Conservation (phyloP, 1,140 invertebrate genomes). For the Trichonephila inaurata region DNA sequence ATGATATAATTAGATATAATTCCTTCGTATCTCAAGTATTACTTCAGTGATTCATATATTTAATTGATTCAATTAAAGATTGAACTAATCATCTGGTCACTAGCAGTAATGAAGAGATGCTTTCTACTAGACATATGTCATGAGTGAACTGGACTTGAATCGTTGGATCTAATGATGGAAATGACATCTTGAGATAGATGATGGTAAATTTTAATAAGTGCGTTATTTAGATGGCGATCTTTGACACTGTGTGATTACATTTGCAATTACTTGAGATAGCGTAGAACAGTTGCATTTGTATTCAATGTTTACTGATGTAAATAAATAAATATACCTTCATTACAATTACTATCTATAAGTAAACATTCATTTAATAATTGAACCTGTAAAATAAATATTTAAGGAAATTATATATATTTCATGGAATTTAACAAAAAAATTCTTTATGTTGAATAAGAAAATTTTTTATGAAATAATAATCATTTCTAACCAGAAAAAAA, state of each 20-base stretch:
- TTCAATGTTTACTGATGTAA: too few relatives aligned
- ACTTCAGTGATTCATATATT: neutral
- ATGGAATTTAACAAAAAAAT: too few relatives aligned
- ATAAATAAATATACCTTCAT: too few relatives aligned
- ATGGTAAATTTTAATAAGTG: constrained; percentile 48
- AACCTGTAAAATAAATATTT: too few relatives aligned
- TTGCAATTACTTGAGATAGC: neutral
- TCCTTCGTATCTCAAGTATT: neutral
- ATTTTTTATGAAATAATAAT: too few relatives aligned
- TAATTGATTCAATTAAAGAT: neutral
- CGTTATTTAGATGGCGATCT: neutral
- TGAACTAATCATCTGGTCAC: neutral
- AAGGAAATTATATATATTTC: too few relatives aligned
- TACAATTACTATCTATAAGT: too few relatives aligned
- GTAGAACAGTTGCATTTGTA: neutral
- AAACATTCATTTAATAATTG: too few relatives aligned
- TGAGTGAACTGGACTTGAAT: neutral
- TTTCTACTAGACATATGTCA: constrained; percentile 8
- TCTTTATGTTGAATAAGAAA: too few relatives aligned
- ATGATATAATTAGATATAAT: too few relatives aligned
- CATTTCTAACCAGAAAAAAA: too few relatives aligned
- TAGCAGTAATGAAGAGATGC: neutral
- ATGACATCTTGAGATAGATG: constrained; percentile 43
- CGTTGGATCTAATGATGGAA: neutral
- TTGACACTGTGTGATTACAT: neutral